Base-by-base conservation (phyloP, 2,113 vertebrate species). In the Typhlomys cinereus region DNA sequence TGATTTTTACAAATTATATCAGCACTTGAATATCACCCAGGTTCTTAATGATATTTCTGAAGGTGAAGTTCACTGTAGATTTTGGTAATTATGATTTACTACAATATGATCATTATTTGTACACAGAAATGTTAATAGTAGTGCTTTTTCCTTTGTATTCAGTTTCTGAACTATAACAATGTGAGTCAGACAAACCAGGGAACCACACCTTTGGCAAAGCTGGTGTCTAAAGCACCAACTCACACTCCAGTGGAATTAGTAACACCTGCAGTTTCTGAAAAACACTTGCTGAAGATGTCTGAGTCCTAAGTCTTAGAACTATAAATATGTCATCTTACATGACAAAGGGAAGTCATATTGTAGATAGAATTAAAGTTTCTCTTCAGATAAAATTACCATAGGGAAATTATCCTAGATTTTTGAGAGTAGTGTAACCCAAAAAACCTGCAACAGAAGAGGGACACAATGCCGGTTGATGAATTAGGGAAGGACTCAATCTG, bases 31-130 rank as follows among this genome's bases (percentile, higher is more conserved):
- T 84, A 75, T 59, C 61, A 83, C 90, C 93, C 80, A 89, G 71
- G n/a, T 67, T 90, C 75, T 95, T 95, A 93, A 80, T 82, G 75
- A 81, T 95, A 76, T 96, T 95, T 94, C 70, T 91, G 64, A 92
- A 94, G 23, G 52, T 91, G 91, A 92, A 94, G 66, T 93, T 93
- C 44, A 79, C 34, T 62, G 48, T 64, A 25, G 54, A 74, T 67
- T 80, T 76, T 67, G 67, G 44, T 66, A 61, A 36, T 73, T 79
- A 57, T 87, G 74, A 73, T 80, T 92, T n/a, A 44, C 57, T 41
- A 70, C 90, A 52, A 83, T 80, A 88, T 80, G 76, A 84, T 87
- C 13, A 67, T 79, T 39, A 39, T 90, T 80, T 89, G 25, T 90
- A 80, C 54, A 41, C 0, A 46, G 39, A 2, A 9, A 57, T 87